Evolutionary conservation across 1,140 invertebrate genomes (phyloP).

Genomic region (Lanistes nyassanus): DNA sequence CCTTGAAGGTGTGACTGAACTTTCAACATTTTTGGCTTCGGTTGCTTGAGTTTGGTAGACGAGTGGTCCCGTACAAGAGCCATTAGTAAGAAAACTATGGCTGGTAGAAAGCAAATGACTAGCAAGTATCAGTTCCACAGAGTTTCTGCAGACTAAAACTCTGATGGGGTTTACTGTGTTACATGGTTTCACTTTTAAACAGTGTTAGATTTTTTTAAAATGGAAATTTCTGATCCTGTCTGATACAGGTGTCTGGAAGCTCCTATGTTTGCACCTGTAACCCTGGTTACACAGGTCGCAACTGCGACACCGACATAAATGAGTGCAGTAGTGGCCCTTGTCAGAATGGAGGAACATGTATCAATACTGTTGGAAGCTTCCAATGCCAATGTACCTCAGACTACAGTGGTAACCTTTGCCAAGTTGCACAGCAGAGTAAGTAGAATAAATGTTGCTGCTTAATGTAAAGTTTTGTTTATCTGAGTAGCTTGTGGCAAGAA

Average conservation of each 20-base stretch:
- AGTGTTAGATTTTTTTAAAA: no score
- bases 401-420: conserved; percentile 51
- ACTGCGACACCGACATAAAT: conserved; percentile 75
- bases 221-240: neutral
- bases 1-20: no score
- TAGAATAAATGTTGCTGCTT: neutral
- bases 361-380: conserved; percentile 61
- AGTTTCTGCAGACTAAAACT: no score
- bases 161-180: neutral
- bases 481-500: no score
- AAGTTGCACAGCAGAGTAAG: conserved; percentile 47
- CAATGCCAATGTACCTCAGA: conserved; percentile 48
- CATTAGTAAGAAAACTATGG: no score
- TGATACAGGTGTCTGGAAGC: conserved; percentile 30
- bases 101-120: no score
- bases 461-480: neutral
- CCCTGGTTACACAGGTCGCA: conserved; percentile 54
- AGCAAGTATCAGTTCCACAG: no score
- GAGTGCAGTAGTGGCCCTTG: conserved; percentile 71
- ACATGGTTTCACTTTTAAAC: no score
- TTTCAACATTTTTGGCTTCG: no score
- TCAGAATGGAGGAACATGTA: conserved; percentile 59
- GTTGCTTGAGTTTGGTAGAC: no score
- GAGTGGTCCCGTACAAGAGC: no score
- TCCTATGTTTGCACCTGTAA: conserved; percentile 56